A percentile compares a stretch with the other conserved stretches of the same genome.
phyloP scores from a whole-genome alignment of 1,140 invertebrate species.

The Maconellicoccus hirsutus region DNA sequence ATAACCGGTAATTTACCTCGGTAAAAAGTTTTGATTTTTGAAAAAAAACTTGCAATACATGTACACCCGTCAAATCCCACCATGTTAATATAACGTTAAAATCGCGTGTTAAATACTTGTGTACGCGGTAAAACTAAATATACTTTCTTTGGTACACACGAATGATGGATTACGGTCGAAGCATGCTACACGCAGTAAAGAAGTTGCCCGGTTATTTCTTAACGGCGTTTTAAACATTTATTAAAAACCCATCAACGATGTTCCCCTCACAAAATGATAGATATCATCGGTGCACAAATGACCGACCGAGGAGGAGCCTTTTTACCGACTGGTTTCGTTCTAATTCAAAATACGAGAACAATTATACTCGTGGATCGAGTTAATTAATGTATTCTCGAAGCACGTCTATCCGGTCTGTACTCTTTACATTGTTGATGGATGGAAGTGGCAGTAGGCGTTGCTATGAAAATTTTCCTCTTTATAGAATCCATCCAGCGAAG shows the following conservation, averaged over 20 bases:
- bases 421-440: no score
- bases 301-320: neutral
- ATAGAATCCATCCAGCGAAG: no score
- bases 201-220: slow-evolving; percentile 16
- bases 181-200: slow-evolving; percentile 16
- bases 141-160: neutral
- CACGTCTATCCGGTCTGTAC: no score
- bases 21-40: neutral
- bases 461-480: no score
- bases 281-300: neutral
- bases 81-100: slow-evolving; percentile 8
- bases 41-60: neutral
- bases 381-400: no score
- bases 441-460: no score
- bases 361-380: no score
- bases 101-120: slow-evolving; percentile 16
- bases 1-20: neutral
- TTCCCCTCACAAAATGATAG: neutral
- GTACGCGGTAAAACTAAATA: slow-evolving; percentile 7
- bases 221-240: slow-evolving; percentile 21
- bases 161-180: slow-evolving; percentile 17
- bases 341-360: no score
- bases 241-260: slow-evolving; percentile 15
- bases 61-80: neutral
- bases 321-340: neutral